phyloP scores from a whole-genome alignment of 2,888 invertebrate genomes.

The Coremacera marginata region DNA sequence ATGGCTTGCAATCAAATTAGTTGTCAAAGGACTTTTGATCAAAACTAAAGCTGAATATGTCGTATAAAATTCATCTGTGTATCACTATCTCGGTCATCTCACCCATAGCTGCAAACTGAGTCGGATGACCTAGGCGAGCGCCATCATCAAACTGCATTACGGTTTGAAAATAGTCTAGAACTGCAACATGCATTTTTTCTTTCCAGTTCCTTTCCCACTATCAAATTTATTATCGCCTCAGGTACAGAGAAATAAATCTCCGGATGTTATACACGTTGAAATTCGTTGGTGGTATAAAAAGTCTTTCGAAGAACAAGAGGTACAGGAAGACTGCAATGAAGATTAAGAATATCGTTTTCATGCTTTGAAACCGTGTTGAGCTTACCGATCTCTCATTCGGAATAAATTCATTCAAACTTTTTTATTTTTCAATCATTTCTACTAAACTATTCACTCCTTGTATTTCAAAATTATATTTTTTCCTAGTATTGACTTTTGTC shows the following conservation, averaged over 20 bases:
- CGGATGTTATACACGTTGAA: conserved; percentile 30
- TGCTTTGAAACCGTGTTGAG: too few species aligned
- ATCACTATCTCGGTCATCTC: too few species aligned
- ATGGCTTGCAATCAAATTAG: too few species aligned
- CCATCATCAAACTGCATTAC: too few species aligned
- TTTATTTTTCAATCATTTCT: neutral
- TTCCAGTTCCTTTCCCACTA: neutral
- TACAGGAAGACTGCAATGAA: conserved; percentile 2
- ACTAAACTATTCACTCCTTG: neutral
- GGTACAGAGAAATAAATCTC: conserved; percentile 32
- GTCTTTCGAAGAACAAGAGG: conserved; percentile 1
- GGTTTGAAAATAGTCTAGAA: too few species aligned
- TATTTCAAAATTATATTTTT: neutral
- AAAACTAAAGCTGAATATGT: too few species aligned
- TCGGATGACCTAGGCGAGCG: too few species aligned
- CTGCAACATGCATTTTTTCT: too few species aligned
- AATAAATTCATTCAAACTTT: neutral
- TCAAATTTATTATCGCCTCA: conserved; percentile 18
- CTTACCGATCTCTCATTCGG: conserved; percentile 1
- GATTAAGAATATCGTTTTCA: neutral
- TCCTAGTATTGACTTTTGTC: too few species aligned
- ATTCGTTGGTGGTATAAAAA: conserved; percentile 27
- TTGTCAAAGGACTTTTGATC: too few species aligned
- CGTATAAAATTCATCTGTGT: too few species aligned
- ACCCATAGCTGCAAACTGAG: too few species aligned